phyloP scores from a whole-genome alignment of 2,888 invertebrate species.

The Agapostemon virescens region DNA sequence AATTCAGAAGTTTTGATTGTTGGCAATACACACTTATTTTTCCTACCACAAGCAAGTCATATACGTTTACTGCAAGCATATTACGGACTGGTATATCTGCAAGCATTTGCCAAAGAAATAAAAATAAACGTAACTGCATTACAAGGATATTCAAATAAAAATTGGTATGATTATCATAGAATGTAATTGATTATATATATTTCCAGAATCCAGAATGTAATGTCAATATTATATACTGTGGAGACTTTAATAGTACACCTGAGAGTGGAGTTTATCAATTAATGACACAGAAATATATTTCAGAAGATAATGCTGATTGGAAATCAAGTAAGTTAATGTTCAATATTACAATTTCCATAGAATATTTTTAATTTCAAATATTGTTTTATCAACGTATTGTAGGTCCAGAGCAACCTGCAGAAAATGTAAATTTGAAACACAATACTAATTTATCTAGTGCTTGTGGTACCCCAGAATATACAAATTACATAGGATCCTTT shows the following conservation, averaged over 20 bases:
- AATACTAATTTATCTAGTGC: slow-evolving; percentile 87
- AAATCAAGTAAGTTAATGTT: slow-evolving; percentile 85
- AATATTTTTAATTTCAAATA: slow-evolving; percentile 30
- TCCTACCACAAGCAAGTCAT: slow-evolving; percentile 94
- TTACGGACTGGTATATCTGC: slow-evolving; percentile 86
- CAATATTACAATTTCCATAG: slow-evolving; percentile 11
- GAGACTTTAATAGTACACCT: slow-evolving; percentile 96
- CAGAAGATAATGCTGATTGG: slow-evolving; percentile 88
- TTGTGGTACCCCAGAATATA: slow-evolving; percentile 91
- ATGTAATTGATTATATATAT: slow-evolving; percentile 26
- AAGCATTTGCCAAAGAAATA: slow-evolving; percentile 82
- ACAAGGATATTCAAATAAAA: neutral
- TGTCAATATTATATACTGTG: slow-evolving; percentile 89
- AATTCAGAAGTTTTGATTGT: slow-evolving; percentile 84
- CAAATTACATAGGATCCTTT: slow-evolving; percentile 92
- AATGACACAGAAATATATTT: slow-evolving; percentile 86
- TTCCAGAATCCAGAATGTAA: slow-evolving; percentile 79
- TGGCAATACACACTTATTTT: slow-evolving; percentile 96
- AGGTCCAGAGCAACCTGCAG: slow-evolving; percentile 86
- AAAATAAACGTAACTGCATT: slow-evolving; percentile 74
- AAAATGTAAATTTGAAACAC: slow-evolving; percentile 85
- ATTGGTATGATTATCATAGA: neutral
- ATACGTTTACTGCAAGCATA: slow-evolving; percentile 93
- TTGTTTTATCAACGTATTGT: slow-evolving; percentile 67
- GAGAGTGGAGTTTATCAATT: slow-evolving; percentile 90